Evolutionary conservation across 2,888 invertebrate genomes (phyloP), one percentile per base, ranked within the genome.

Genomic region (Patella pellucida): DNA sequence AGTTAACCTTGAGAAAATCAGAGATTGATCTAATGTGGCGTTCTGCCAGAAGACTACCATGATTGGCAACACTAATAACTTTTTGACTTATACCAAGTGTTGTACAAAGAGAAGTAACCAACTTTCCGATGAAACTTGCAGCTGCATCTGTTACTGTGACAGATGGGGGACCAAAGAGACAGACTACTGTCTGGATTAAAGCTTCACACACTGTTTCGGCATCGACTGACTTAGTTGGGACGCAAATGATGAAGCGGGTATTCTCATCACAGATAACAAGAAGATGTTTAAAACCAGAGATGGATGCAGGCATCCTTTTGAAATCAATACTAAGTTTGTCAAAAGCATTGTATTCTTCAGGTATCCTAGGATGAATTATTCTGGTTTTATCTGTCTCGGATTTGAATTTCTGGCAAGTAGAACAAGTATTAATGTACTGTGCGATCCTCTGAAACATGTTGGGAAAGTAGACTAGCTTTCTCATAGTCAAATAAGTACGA

Each of bases 171-270:
- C 41, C 41, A 41, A 41, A 41, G 41, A 62, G n/a, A 62, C 62
- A 2, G 2, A 62, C 62, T 19, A 62, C 23, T 23, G 19, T 62
- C 23, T 62, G 62, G 11, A 62, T 62, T 11, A 62, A 19, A 11
- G 62, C 62, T 23, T 62, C 19, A 62, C 62, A 62, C n/a, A 62
- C 23, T 19, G 62, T 62, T 62, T 62, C 62, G 12, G 62, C 62
- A 12, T 62, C 62, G 2, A 62, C n/a, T n/a, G 62, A 19, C 62
- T 62, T 19, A 23, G 23, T n/a, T 62, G 19, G 62, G 23, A 23
- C 62, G 23, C 62, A 62, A 23, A 62, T 62, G 12, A 62, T 16
- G 23, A 62, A 62, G 1, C 15, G n/a, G 0, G 62, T 62, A 62
- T 19, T 62, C 23, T 62, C 62, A 62, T 62, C 62, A 62, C 62